Percentiles rank a stretch among this genome's conserved stretches.
These are phyloP conservation scores for Pollachius pollachius DNA, from an alignment of 2,113 vertebrate species.

Conservation along the genomic window DNA sequence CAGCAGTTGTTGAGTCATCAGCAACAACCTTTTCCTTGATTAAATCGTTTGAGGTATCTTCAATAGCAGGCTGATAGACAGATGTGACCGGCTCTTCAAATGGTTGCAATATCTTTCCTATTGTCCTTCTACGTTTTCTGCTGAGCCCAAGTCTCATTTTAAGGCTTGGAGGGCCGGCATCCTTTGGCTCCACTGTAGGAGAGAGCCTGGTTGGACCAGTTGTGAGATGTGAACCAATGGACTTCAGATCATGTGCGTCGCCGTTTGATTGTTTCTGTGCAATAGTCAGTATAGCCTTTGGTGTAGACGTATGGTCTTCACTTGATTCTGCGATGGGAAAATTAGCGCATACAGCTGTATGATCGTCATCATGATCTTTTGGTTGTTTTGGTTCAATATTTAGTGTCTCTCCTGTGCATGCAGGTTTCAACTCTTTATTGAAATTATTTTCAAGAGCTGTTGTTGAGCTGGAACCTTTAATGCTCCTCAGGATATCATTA, in stretches of 20 bases:
- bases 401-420: background rate
- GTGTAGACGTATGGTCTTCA: too few relatives aligned
- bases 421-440: background rate
- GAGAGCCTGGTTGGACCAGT: too few relatives aligned
- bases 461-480: too few relatives aligned
- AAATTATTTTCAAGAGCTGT: too few relatives aligned
- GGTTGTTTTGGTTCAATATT: conserved; percentile 9
- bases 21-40: background rate
- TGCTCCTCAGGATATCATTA: background rate
- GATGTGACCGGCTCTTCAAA: background rate
- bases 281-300: too few relatives aligned
- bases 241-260: too few relatives aligned
- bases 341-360: background rate
- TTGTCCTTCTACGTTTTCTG: background rate
- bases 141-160: background rate
- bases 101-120: conserved; percentile 15
- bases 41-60: background rate
- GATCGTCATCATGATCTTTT: background rate
- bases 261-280: too few relatives aligned
- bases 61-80: background rate
- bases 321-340: too few relatives aligned
- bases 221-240: too few relatives aligned
- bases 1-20: background rate
- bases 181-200: too few relatives aligned
- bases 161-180: background rate